These are phyloP conservation scores for Oligia strigilis DNA, from an alignment of 2,888 invertebrate genomes.

Conservation along the genomic window DNA sequence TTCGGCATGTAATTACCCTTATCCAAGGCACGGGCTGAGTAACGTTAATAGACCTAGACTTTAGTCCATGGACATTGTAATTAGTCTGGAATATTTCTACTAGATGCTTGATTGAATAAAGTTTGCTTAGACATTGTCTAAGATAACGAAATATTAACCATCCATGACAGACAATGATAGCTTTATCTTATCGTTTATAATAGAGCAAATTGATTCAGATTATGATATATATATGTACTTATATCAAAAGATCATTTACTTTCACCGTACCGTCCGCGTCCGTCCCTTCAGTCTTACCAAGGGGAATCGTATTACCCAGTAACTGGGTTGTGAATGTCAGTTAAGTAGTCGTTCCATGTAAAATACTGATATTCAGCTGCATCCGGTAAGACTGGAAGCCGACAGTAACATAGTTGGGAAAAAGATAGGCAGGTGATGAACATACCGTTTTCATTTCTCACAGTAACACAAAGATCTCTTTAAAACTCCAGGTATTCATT, in stretches of 20 bases:
- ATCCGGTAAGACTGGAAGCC: background rate
- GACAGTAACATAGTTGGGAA: background rate
- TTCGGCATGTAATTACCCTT: no score
- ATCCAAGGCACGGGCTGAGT: no score
- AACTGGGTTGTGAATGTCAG: background rate
- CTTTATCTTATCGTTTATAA: conserved; percentile 22
- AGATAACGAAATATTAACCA: conserved; percentile 15
- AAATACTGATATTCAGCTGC: background rate
- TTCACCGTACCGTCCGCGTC: background rate
- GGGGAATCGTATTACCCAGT: background rate
- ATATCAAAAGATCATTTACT: background rate
- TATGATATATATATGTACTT: no score
- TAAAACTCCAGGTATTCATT: background rate
- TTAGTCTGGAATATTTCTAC: background rate
- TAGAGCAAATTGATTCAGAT: conserved; percentile 13
- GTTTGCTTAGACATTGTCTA: conserved; percentile 5
- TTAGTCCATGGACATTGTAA: no score
- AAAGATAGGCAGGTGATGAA: background rate
- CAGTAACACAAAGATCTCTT: background rate
- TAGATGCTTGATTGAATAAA: background rate
- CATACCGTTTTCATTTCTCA: background rate
- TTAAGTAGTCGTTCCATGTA: background rate
- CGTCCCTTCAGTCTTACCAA: background rate
- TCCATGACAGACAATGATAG: background rate
- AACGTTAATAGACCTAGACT: no score